A percentile compares a stretch with the other conserved stretches of the same genome.
Conservation (phyloP, 2,888 invertebrate genomes). For the Lasioglossum vierecki region DNA sequence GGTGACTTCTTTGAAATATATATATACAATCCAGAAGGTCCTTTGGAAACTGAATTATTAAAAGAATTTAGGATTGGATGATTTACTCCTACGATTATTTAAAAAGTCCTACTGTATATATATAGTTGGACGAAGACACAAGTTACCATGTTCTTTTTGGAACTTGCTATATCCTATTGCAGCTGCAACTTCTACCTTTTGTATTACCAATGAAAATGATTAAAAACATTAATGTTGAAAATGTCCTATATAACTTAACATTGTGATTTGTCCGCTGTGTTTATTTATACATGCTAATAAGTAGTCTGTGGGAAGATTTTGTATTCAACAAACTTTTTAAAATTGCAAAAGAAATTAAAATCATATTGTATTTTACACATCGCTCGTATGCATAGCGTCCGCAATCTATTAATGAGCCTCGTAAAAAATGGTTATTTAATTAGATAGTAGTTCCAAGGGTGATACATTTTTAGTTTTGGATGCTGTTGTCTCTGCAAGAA, state of each 20-base stretch:
- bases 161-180: neutral
- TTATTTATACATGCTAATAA: neutral
- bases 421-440: slow-evolving; percentile 6
- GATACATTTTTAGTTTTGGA: neutral
- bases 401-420: neutral
- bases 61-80: neutral
- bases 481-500: neutral
- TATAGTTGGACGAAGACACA: neutral
- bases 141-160: neutral
- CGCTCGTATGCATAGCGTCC: neutral
- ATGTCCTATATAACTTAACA: slow-evolving; percentile 7
- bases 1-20: neutral
- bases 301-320: neutral
- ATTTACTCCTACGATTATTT: neutral
- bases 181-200: neutral
- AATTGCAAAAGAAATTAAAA: neutral
- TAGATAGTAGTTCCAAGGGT: neutral
- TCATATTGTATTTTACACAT: neutral
- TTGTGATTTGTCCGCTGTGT: neutral
- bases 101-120: neutral
- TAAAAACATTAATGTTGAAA: neutral
- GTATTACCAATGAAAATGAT: neutral
- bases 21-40: neutral
- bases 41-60: neutral
- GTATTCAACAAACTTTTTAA: neutral